Percentiles rank a stretch among this genome's conserved stretches.
phyloP scores from a whole-genome alignment of 2,797 vertebrate genomes.

The Melopsittacus undulatus region DNA sequence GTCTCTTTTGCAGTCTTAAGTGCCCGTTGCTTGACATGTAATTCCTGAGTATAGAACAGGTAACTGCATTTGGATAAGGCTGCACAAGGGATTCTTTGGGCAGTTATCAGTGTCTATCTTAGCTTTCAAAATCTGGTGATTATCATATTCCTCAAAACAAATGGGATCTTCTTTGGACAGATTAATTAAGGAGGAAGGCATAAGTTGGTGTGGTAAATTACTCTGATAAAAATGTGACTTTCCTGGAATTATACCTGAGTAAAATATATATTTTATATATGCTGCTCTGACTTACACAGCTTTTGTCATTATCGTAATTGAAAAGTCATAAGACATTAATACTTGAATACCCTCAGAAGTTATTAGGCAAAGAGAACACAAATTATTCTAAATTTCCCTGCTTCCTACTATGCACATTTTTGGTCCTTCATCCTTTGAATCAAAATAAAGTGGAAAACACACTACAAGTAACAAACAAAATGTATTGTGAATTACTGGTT shows the following conservation, averaged over 20 bases:
- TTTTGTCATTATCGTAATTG: constrained; percentile 4
- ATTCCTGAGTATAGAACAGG: neutral
- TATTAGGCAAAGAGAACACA: neutral
- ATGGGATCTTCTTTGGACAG: constrained; percentile 3
- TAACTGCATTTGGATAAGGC: neutral
- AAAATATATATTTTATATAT: neutral
- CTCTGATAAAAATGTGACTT: constrained; percentile 10
- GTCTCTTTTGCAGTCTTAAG: neutral
- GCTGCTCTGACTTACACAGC: neutral
- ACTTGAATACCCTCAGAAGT: neutral
- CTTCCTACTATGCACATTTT: neutral
- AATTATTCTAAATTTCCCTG: neutral
- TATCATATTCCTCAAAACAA: constrained; percentile 16
- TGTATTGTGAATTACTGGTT: neutral
- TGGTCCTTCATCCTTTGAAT: neutral
- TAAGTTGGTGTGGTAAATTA: constrained; percentile 4
- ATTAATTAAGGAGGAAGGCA: constrained; percentile 23
- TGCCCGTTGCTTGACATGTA: fast-evolving
- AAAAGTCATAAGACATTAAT: constrained; percentile 29
- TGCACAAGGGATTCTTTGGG: neutral
- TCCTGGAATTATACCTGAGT: neutral
- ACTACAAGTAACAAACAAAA: neutral
- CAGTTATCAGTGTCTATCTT: neutral
- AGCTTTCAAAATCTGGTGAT: neutral
- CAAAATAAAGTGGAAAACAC: neutral